Evolutionary conservation across 2,797 vertebrate species (phyloP).

Genomic region (Myotis findleyi): DNA sequence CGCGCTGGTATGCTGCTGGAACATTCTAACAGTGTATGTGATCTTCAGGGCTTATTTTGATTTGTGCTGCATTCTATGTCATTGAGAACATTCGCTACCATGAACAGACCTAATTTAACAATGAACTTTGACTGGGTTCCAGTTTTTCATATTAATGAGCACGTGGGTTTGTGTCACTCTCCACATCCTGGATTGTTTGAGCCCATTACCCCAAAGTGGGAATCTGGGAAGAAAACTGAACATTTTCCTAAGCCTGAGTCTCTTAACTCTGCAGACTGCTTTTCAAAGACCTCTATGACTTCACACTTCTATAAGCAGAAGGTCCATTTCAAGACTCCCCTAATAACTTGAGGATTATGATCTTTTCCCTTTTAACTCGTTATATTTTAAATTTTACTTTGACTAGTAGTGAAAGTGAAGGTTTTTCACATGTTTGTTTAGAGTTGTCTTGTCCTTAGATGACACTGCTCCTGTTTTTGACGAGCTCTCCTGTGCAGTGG

Average conservation of each 20-base stretch:
- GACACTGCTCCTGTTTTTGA: not conserved
- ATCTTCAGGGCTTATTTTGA: not conserved
- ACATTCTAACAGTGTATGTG: not conserved
- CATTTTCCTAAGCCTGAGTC: not conserved
- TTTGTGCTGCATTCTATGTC: not conserved
- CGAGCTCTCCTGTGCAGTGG: not conserved
- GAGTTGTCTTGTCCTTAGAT: not conserved
- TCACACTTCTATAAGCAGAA: not conserved
- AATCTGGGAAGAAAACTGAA: not conserved
- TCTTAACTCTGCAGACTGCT: not conserved
- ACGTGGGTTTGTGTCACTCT: rapidly evolving
- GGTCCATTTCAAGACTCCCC: not conserved
- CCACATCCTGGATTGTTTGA: not conserved
- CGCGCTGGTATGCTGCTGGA: not conserved
- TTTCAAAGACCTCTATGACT: not conserved
- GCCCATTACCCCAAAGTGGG: not conserved
- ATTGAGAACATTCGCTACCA: not conserved
- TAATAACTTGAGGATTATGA: not conserved
- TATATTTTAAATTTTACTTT: not conserved
- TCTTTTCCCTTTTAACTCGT: not conserved
- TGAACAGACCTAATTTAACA: not conserved
- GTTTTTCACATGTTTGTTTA: not conserved
- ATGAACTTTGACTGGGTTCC: not conserved
- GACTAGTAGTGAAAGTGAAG: not conserved
- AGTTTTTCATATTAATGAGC: not conserved